Base-by-base conservation (phyloP, 1,140 invertebrate species). In the Nixonia krombeini region DNA sequence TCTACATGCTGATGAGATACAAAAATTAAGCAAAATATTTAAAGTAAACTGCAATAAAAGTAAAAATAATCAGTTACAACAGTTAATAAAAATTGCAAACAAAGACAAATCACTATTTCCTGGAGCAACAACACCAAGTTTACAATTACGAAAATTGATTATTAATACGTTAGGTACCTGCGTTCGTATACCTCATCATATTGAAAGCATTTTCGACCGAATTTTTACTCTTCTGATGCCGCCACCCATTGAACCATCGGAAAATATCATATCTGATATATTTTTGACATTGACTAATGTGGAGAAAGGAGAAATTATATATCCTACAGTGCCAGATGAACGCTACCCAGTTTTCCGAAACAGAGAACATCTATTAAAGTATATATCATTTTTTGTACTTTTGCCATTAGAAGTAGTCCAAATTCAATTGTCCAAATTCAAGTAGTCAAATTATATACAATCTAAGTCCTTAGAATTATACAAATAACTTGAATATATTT, bases 281-380 rank as follows among this genome's bases (percentile, higher is more conserved):
- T 82, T 81, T 17, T 17, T 52, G 1, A 72, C 51, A 16, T 41
- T 83, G 12, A 26, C 28, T 1, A 66, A 73, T 33, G 33, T 84
- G 9, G 61, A 80, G 16, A 33, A 18, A 6, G 68, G 59, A 6
- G 50, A 73, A 15, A 59, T 71, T 15, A 49, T 53, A 6, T 80
- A 68, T 53, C 82, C 82, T 10, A 35, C 37, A 10, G 26, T 67
- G 16, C 50, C 69, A 2, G 41, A 25, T 10, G 25, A 70, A 45
- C 52, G 62, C 4, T 79, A 68, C 59, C 84, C 84, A 15, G 57
- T 85, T 7, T 85, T 85, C 56, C 28, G 68, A 16, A 69, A 68
- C 40, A 63, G 70, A 13, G 13, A 49, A 8, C 74, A 81, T 57
- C 50, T 85, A 37, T 15, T 68, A 2, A 23, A 45, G 76, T 82